A percentile compares a stretch with the other conserved stretches of the same genome.
phyloP scores from a whole-genome alignment of 2,797 vertebrate species.

The Ctenochaetus hawaiiensis region DNA sequence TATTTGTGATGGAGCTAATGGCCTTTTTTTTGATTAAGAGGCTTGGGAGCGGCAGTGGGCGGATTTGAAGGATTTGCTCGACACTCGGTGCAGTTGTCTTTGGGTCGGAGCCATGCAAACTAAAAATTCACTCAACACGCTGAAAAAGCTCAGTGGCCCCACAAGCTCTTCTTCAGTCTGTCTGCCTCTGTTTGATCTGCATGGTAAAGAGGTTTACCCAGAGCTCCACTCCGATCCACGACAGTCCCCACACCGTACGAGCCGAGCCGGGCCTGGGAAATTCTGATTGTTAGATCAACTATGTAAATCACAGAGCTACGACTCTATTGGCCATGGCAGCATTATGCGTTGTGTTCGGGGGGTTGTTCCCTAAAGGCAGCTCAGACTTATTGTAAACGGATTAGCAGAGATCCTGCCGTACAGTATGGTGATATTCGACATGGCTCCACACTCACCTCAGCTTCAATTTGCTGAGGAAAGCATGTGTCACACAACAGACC shows the following conservation, averaged over 20 bases:
- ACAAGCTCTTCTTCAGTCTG: conserved; percentile 41
- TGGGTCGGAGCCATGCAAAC: conserved; percentile 62
- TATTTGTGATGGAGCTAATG: conserved; percentile 65
- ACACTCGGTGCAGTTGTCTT: conserved; percentile 67
- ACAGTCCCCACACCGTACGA: conserved; percentile 41
- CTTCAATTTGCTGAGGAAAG: conserved; percentile 32
- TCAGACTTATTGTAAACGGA: conserved; percentile 59
- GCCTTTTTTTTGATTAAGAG: conserved; percentile 76
- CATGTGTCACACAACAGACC: conserved; percentile 13
- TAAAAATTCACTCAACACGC: conserved; percentile 49
- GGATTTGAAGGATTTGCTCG: conserved; percentile 73
- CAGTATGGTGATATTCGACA: conserved; percentile 46
- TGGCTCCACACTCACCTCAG: conserved; percentile 40
- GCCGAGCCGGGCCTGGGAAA: conserved; percentile 37
- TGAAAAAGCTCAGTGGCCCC: conserved; percentile 34
- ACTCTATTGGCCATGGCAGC: conserved; percentile 22
- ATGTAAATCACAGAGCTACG: conserved; percentile 53
- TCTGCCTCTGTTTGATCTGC: conserved; percentile 72
- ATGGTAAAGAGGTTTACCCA: conserved; percentile 73
- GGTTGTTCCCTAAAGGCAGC: conserved; percentile 54
- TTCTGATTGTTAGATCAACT: conserved; percentile 68
- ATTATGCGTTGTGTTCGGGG: conserved; percentile 54
- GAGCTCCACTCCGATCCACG: conserved; percentile 56
- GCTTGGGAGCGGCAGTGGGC: conserved; percentile 51
- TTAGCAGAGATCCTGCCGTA: conserved; percentile 40